Base-by-base conservation (phyloP, 1,140 invertebrate species). In the Octopus sinensis region DNA sequence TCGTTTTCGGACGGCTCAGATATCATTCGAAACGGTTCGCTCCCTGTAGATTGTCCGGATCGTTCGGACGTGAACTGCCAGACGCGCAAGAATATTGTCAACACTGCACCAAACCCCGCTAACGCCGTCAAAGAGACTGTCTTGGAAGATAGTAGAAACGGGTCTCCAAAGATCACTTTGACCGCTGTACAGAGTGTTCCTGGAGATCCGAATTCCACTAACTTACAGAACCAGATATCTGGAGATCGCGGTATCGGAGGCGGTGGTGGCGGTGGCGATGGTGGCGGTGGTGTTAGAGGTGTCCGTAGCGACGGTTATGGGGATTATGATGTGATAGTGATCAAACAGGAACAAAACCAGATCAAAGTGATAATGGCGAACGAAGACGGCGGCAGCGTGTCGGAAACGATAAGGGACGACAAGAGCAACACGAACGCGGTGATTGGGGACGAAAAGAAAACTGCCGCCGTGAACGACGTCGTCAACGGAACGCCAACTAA, bases 311-410 rank as follows among this genome's bases (percentile, higher is more conserved):
- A 43, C 30, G 30, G 30, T 43, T 43, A 43, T 43, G 30, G 30
- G 30, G 30, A 43, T 43, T 43, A 43, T 43, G 30, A 43, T 43
- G 30, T 43, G 30, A 43, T 43, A 43, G 30, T 43, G 30, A 43
- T 43, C 30, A 43, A 43, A 43, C 85, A 86, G 80, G 84, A 85
- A 68, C 83, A 84, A 52, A 84, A 86, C 81, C 82, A 86, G 56
- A 86, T 86, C 53, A 85, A 82, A 43, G 30, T 43, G 30, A 43
- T 43, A 43, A 43, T 43, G 30, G 30, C 30, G 3, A 43, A 43
- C 0, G 30, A 79, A 51, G 75, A 77, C 13, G 52, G 51, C 23
- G 17, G 68, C 51, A 52, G 13, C 54, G 52, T 6, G 9, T 78
- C 17, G 9, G 10, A 6, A 17, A n/a, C 30, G 53, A 23, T 17